phyloP scores from a whole-genome alignment of 2,888 invertebrate genomes.

The Odontocolon sp. region DNA sequence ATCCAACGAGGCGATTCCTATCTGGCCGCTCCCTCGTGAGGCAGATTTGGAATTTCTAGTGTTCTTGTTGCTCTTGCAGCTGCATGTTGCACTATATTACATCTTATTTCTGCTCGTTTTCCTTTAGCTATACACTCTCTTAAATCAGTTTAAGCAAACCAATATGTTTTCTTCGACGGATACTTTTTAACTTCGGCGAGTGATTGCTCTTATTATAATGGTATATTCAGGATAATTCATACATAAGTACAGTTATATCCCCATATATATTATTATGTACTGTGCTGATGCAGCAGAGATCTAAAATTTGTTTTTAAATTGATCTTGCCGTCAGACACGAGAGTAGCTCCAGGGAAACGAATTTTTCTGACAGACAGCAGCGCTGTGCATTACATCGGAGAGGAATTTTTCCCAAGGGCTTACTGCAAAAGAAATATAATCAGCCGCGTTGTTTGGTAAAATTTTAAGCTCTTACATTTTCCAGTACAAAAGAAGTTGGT shows the following conservation, averaged over 20 bases:
- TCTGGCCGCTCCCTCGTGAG: neutral
- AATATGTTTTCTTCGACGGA: neutral
- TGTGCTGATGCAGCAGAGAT: slow-evolving; percentile 13
- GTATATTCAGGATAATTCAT: neutral
- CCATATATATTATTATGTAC: neutral
- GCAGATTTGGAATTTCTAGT: neutral
- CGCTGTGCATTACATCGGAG: too few relatives aligned
- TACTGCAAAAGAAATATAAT: too few relatives aligned
- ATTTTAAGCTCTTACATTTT: too few relatives aligned
- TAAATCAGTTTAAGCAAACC: neutral
- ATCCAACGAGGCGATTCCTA: slow-evolving; percentile 3
- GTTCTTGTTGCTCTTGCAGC: neutral
- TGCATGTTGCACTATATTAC: neutral
- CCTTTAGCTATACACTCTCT: neutral
- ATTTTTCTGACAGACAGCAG: slow-evolving; percentile 37
- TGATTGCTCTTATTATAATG: neutral
- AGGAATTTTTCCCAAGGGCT: too few relatives aligned
- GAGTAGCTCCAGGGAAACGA: slow-evolving; percentile 9
- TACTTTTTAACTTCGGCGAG: slow-evolving; percentile 6
- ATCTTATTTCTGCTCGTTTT: neutral
- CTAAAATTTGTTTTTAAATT: slow-evolving; percentile 1
- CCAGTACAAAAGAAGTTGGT: too few relatives aligned
- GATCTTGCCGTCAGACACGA: slow-evolving; percentile 21
- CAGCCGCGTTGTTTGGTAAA: too few relatives aligned
- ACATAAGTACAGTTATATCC: neutral